Percentiles rank a stretch among this genome's conserved stretches.
phyloP scores from a whole-genome alignment of 2,113 vertebrate species.

The Rhodinocichla rosea region DNA sequence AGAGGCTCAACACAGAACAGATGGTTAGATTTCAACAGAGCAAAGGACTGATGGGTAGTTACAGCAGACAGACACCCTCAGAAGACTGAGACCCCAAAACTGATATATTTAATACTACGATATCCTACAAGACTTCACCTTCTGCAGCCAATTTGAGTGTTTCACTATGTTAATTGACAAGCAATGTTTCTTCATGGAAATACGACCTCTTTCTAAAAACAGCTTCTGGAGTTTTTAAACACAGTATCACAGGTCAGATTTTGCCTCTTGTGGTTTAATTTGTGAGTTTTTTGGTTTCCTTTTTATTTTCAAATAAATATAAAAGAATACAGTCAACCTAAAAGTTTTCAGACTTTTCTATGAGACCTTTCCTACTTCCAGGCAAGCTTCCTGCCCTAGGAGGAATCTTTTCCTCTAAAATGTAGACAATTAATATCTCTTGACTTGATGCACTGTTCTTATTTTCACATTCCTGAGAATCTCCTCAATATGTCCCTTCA shows the following conservation, averaged over 20 bases:
- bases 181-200: background rate
- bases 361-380: background rate
- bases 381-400: background rate
- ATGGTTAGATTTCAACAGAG: conserved; percentile 46
- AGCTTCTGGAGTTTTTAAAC: background rate
- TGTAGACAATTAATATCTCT: background rate
- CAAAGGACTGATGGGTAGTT: background rate
- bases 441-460: background rate
- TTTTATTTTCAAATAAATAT: background rate
- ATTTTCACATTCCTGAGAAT: background rate
- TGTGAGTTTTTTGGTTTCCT: background rate
- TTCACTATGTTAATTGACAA: background rate
- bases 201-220: background rate
- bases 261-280: background rate
- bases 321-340: background rate
- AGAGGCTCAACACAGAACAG: conserved; percentile 37
- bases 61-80: background rate
- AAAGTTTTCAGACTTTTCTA: background rate
- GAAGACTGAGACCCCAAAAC: background rate
- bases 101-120: background rate
- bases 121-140: background rate
- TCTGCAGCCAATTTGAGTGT: background rate
- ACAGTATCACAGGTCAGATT: background rate
- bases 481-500: background rate
- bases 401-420: background rate